These are phyloP conservation scores for Mohoua ochrocephala DNA, from an alignment of 2,113 vertebrate species.

Conservation along the genomic window DNA sequence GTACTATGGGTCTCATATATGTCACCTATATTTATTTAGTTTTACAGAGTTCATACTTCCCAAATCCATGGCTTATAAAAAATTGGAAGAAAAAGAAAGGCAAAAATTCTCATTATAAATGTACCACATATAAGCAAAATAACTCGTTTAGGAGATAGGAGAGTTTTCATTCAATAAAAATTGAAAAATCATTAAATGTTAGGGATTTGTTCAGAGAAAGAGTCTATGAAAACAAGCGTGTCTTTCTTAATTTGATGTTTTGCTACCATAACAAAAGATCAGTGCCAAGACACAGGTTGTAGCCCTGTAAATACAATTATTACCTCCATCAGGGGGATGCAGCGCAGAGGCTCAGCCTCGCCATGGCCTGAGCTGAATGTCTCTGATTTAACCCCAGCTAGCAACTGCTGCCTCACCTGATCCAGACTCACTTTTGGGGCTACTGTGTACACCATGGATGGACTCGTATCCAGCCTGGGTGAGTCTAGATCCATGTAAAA, in stretches of 20 bases:
- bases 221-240: background rate
- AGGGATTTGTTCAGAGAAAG: background rate
- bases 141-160: background rate
- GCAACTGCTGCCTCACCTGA: background rate
- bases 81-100: background rate
- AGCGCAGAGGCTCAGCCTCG: accelerated
- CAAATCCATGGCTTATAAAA: background rate
- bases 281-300: background rate
- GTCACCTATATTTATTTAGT: background rate
- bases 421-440: background rate
- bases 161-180: background rate
- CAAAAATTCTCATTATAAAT: background rate
- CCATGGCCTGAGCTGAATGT: background rate
- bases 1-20: background rate
- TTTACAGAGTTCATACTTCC: background rate
- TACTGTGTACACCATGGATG: accelerated
- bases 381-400: background rate
- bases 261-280: background rate
- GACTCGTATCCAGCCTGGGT: background rate
- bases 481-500: background rate
- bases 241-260: background rate
- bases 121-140: background rate
- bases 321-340: accelerated
- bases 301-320: background rate
- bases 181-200: background rate